Conservation (phyloP, 2,888 invertebrate species). For the Aplocera efformata region DNA sequence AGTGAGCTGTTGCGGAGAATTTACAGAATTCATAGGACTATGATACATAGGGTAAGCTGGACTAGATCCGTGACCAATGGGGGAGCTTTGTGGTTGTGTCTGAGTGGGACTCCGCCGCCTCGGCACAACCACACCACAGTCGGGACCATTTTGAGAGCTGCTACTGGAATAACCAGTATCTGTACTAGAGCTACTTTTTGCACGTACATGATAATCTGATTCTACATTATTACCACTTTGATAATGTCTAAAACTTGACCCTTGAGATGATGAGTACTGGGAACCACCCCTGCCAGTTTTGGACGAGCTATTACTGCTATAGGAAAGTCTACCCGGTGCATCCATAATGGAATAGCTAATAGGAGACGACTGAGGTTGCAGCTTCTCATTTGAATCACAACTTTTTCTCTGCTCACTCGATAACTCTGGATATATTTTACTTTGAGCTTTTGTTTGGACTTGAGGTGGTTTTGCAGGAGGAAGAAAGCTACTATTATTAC, state of each 20-base stretch:
- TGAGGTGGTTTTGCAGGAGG: slow-evolving; percentile 77
- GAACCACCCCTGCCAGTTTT: slow-evolving; percentile 74
- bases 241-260: slow-evolving; percentile 82
- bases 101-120: slow-evolving; percentile 85
- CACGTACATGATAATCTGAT: slow-evolving; percentile 81
- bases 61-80: slow-evolving; percentile 87
- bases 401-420: slow-evolving; percentile 74
- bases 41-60: slow-evolving; percentile 92
- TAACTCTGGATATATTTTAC: slow-evolving; percentile 88
- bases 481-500: slow-evolving; percentile 71
- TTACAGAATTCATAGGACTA: slow-evolving; percentile 89
- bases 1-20: slow-evolving; percentile 85
- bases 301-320: slow-evolving; percentile 75
- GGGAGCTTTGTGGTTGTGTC: slow-evolving; percentile 86
- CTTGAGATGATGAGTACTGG: slow-evolving; percentile 75
- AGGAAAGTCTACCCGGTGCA: slow-evolving; percentile 83
- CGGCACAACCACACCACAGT: slow-evolving; percentile 83
- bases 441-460: slow-evolving; percentile 88
- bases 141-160: slow-evolving; percentile 83
- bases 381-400: slow-evolving; percentile 77
- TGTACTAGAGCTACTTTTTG: slow-evolving; percentile 82
- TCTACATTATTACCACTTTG: slow-evolving; percentile 81
- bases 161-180: slow-evolving; percentile 83
- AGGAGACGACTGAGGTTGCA: slow-evolving; percentile 84
- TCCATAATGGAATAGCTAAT: slow-evolving; percentile 89